Evolutionary conservation across 92 coral and sea anemone genomes (phyloP).

Genomic region (Bergia puertoricense): DNA sequence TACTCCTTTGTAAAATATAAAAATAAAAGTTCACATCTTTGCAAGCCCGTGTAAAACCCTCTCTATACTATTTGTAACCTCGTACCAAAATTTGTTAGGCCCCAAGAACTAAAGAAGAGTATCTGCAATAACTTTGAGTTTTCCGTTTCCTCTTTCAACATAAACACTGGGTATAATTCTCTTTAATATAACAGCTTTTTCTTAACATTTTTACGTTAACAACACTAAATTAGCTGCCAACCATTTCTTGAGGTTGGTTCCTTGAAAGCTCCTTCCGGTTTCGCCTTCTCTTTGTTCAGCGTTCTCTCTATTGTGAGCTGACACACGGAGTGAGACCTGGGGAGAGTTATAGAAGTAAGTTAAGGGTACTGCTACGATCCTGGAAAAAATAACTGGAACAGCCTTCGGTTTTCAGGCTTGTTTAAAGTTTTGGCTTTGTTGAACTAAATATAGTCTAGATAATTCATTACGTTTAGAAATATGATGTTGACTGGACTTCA

Average conservation of each 20-base stretch:
- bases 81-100: no score
- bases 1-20: no score
- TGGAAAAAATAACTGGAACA: background rate
- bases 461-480: no score
- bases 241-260: constrained; percentile 25
- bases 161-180: background rate
- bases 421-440: no score
- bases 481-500: no score
- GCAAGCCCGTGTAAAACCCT: no score
- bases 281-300: constrained; percentile 58
- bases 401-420: background rate
- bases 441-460: no score
- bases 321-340: constrained; percentile 96
- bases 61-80: no score
- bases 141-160: no score
- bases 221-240: background rate
- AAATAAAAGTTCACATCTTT: no score
- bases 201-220: background rate
- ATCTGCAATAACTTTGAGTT: no score
- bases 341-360: background rate
- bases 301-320: constrained; percentile 88
- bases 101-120: no score
- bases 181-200: background rate
- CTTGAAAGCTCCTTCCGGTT: constrained; percentile 32
- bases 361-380: background rate